Conservation (phyloP, 2,797 vertebrate genomes). For the Clarias fuscus region DNA sequence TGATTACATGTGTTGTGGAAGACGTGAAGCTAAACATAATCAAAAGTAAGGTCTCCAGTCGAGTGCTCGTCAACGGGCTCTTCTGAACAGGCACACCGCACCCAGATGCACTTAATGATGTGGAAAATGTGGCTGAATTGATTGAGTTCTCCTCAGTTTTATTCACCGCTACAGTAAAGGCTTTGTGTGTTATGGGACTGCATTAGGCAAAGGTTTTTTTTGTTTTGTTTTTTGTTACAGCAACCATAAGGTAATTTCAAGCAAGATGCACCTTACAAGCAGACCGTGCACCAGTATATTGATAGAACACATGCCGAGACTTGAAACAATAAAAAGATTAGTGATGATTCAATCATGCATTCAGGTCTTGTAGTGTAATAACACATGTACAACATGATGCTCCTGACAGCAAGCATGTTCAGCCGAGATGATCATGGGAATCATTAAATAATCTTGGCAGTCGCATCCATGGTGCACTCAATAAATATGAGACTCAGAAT, state of each 20-base stretch:
- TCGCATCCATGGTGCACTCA: no score
- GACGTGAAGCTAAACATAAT: neutral
- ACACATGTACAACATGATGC: no score
- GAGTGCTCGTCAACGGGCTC: conserved; percentile 28
- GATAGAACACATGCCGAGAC: neutral
- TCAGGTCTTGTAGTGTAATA: neutral
- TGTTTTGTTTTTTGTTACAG: neutral
- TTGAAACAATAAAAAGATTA: neutral
- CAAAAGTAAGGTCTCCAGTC: conserved; percentile 32
- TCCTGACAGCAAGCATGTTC: neutral
- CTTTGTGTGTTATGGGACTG: neutral
- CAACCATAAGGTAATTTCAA: neutral
- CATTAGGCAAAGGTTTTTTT: neutral
- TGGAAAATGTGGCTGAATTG: conserved; percentile 31
- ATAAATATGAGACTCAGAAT: neutral
- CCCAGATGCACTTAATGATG: conserved; percentile 28
- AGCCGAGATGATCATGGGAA: neutral
- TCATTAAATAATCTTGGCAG: neutral
- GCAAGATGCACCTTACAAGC: neutral
- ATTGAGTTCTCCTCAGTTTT: conserved; percentile 37
- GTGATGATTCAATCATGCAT: neutral
- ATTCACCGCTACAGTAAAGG: neutral
- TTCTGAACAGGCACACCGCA: neutral
- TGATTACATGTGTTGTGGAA: neutral
- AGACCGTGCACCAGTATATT: neutral